Percentiles rank a stretch among this genome's conserved stretches.
Evolutionary conservation across 2,888 invertebrate genomes (phyloP).

Genomic region (Cylindroiulus punctatus): DNA sequence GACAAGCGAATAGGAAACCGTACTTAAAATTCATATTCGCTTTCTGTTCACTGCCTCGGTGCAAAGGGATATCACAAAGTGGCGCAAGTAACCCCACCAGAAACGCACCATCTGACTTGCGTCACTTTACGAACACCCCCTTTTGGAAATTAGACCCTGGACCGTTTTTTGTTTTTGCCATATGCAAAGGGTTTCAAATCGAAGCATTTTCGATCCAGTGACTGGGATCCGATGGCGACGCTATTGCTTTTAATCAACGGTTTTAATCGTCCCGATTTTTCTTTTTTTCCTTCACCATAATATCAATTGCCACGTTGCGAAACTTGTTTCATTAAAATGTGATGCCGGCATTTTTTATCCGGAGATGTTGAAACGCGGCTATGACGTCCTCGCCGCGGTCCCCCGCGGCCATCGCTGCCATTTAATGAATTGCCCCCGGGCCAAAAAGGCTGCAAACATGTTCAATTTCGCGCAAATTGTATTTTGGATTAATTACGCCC

Average conservation of each 20-base stretch:
- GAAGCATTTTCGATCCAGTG: slow-evolving; percentile 5
- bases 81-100: background rate
- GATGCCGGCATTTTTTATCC: background rate
- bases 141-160: background rate
- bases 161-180: background rate
- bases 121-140: background rate
- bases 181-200: no score
- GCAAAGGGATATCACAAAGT: background rate
- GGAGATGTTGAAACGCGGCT: background rate
- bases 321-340: slow-evolving; percentile 6
- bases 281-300: background rate
- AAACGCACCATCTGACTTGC: background rate
- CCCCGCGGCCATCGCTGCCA: background rate
- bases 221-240: background rate
- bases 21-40: slow-evolving; percentile 51
- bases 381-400: background rate
- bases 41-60: background rate
- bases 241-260: slow-evolving; percentile 12
- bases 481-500: slow-evolving; percentile 19
- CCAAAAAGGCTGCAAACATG: background rate
- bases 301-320: background rate
- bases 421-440: background rate
- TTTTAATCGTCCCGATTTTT: slow-evolving; percentile 4
- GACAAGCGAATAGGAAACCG: slow-evolving; percentile 47
- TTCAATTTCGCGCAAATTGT: background rate